phyloP scores from a whole-genome alignment of 2,888 invertebrate species.

The Megaustenia siamemsis region DNA sequence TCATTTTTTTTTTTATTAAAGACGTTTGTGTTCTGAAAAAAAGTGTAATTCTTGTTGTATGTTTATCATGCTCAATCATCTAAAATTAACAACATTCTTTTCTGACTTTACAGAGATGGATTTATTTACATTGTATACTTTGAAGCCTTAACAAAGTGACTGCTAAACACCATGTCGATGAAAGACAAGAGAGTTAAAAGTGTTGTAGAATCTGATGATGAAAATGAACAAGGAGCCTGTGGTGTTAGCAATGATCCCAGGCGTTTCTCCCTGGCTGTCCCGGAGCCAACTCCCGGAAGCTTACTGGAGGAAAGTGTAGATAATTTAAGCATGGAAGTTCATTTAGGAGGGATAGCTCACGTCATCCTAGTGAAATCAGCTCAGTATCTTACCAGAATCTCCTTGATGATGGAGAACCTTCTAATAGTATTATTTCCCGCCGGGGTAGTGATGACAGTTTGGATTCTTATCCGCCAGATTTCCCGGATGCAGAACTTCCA shows the following conservation, averaged over 20 bases:
- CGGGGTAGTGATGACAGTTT: constrained; percentile 75
- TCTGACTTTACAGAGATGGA: constrained; percentile 35
- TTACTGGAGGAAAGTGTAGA: constrained; percentile 69
- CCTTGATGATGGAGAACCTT: constrained; percentile 70
- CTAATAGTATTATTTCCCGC: constrained; percentile 64
- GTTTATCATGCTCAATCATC: not conserved
- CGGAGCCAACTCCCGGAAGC: constrained; percentile 56
- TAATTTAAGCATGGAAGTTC: constrained; percentile 78
- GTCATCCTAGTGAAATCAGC: constrained; percentile 78
- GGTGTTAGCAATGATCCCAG: constrained; percentile 54
- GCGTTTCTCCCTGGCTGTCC: constrained; percentile 52
- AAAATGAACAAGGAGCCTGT: constrained; percentile 57
- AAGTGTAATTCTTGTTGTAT: no score
- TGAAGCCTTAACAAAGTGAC: constrained; percentile 16
- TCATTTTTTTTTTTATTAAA: no score
- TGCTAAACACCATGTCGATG: constrained; percentile 48
- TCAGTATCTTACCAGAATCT: constrained; percentile 77
- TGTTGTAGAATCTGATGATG: constrained; percentile 45
- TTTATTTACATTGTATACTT: not conserved
- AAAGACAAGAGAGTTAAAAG: constrained; percentile 46
- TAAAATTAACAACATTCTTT: not conserved
- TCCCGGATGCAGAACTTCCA: constrained; percentile 66
- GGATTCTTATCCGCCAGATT: constrained; percentile 72
- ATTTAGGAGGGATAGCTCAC: constrained; percentile 77
- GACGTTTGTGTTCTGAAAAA: no score